These are phyloP conservation scores for Lepidochitona cinerea DNA, from an alignment of 2,888 invertebrate species.

Conservation along the genomic window DNA sequence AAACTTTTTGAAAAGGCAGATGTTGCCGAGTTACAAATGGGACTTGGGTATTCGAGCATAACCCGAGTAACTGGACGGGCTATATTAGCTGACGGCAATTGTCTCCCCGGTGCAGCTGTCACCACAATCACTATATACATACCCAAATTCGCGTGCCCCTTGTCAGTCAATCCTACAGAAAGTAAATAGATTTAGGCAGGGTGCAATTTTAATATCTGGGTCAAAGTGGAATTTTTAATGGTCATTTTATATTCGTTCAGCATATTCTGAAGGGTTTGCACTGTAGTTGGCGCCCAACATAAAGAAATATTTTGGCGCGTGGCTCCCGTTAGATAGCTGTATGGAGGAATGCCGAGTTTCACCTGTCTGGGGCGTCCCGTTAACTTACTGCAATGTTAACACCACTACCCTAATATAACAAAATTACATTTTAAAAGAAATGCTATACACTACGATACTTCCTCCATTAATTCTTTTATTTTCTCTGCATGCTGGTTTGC, in stretches of 20 bases:
- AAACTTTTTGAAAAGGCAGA: conserved; percentile 8
- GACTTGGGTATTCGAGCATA: not conserved
- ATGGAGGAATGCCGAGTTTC: not conserved
- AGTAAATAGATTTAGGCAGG: not conserved
- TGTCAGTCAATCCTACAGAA: not conserved
- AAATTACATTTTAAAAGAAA: too few relatives aligned
- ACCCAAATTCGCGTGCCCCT: not conserved
- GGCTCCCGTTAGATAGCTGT: conserved; percentile 1
- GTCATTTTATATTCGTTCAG: not conserved
- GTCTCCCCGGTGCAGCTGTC: not conserved
- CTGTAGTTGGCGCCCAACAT: too few relatives aligned
- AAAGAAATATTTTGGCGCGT: too few relatives aligned
- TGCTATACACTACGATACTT: too few relatives aligned
- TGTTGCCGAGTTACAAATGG: conserved; percentile 1
- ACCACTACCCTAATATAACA: too few relatives aligned
- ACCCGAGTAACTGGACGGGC: not conserved
- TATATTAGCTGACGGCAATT: not conserved
- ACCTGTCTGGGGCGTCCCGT: too few relatives aligned
- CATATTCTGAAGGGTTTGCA: too few relatives aligned
- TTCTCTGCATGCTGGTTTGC: too few relatives aligned
- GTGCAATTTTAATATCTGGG: not conserved
- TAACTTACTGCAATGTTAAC: too few relatives aligned
- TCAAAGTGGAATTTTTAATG: not conserved
- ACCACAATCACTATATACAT: not conserved
- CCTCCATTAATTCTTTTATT: too few relatives aligned